Evolutionary conservation across 2,888 invertebrate genomes (phyloP), one percentile per base, ranked within the genome.

Genomic region (Tetranychus truncatus): DNA sequence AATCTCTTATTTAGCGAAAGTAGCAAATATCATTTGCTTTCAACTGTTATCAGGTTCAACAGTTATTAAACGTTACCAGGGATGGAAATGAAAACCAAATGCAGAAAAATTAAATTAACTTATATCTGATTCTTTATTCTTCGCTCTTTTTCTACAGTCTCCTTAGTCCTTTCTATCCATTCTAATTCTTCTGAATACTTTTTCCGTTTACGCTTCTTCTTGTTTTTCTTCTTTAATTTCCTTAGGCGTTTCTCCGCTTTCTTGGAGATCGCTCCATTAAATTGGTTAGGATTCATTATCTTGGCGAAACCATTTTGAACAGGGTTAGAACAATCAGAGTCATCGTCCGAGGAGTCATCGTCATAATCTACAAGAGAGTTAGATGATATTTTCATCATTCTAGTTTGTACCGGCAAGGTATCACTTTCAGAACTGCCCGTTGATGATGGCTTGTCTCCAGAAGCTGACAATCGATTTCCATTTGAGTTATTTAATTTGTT

Each of bases 81-180:
- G 7, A 6, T 9, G 15, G 55, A 55, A 55, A 55, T 55, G 55
- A 55, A 55, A 55, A 55, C 55, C 55, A 55, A 15, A 15, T 55
- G 55, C 15, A 15, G 46, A 15, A 3, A 46, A 15, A 55, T 55
- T 15, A 15, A 55, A 55, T 55, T 15, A 69, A 24, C 69, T 69
- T 21, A 69, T 20, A 34, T 24, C 44, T 65, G 34, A 66, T 74
- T 18, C 18, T 67, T 55, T 34, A 45, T 73, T 66, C 24, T 67
- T 24, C 75, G 66, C 74, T 78, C 79, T 65, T 75, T 76, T 74
- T 80, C 80, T 20, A 79, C 74, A n/a, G 81, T 79, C 73, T 82
- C 82, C 71, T 81, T 81, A 6, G 82, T 82, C 76, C 81, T 81
- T 77, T 83, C 83, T 45, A 82, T 82, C 83, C 83, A 83, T 73